Percentiles rank a stretch among this genome's conserved stretches.
phyloP scores from a whole-genome alignment of 2,797 vertebrate genomes.

The Allenopithecus nigroviridis region DNA sequence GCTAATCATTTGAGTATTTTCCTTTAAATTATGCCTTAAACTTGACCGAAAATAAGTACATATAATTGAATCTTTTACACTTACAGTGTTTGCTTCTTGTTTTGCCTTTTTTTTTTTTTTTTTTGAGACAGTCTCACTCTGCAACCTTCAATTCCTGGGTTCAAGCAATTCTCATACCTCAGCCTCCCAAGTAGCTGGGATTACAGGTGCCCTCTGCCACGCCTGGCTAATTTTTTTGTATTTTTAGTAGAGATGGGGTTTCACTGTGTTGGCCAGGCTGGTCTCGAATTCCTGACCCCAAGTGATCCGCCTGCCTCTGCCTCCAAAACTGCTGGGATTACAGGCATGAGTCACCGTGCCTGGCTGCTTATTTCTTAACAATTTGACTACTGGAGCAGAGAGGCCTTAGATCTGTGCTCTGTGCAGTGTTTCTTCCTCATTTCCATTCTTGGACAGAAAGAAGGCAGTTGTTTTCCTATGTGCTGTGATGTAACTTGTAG shows the following conservation, averaged over 20 bases:
- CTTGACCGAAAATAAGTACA: constrained; percentile 24
- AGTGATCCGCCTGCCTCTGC: not conserved
- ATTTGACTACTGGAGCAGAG: not conserved
- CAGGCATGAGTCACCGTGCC: not conserved
- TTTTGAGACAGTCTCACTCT: not conserved
- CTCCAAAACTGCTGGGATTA: not conserved
- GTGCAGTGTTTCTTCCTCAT: not conserved
- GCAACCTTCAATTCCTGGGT: not conserved
- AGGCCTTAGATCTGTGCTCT: not conserved
- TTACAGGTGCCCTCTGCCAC: not conserved
- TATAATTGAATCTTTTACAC: not conserved
- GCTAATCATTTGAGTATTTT: constrained; percentile 27
- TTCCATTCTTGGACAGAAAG: not conserved
- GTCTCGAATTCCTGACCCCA: not conserved
- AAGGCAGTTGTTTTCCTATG: not conserved
- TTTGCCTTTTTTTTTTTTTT: not conserved
- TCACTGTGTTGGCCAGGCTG: not conserved
- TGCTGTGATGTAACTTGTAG: not conserved
- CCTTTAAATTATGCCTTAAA: not conserved
- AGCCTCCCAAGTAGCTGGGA: not conserved
- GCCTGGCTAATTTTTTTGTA: not conserved
- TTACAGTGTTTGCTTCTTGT: not conserved
- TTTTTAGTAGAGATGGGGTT: not conserved
- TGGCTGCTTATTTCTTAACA: not conserved
- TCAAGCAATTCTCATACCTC: not conserved